These are phyloP conservation scores for Catocala sponsa DNA, from an alignment of 2,888 invertebrate genomes.

Conservation along the genomic window DNA sequence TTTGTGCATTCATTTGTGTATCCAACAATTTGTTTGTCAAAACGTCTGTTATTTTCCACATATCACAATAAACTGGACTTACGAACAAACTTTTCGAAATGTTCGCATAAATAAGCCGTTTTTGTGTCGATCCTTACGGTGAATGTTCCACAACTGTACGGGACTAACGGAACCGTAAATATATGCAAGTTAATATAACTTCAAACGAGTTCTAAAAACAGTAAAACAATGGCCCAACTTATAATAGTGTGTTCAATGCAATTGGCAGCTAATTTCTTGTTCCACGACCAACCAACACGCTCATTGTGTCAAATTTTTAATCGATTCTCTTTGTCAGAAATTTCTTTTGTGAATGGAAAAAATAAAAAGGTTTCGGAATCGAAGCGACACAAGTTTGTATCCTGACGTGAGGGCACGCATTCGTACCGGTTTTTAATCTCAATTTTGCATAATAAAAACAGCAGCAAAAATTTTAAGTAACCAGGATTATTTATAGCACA, in stretches of 20 bases:
- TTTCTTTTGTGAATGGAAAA: constrained; percentile 54
- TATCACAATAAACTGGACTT: constrained; percentile 8
- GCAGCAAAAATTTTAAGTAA: constrained; percentile 33
- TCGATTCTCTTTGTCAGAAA: constrained; percentile 67
- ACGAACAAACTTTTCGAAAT: constrained; percentile 10
- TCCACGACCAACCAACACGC: constrained; percentile 65
- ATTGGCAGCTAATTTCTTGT: constrained; percentile 86
- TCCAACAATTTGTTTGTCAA: not conserved
- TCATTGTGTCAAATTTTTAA: constrained; percentile 79
- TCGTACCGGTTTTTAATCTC: constrained; percentile 34
- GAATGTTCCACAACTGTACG: constrained; percentile 38
- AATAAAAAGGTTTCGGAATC: constrained; percentile 51
- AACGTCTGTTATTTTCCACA: not conserved
- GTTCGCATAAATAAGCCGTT: constrained; percentile 16
- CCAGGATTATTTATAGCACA: constrained; percentile 36
- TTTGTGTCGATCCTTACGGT: constrained; percentile 15
- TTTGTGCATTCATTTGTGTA: not conserved
- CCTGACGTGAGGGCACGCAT: constrained; percentile 27
- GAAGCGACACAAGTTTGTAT: constrained; percentile 33
- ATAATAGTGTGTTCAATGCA: constrained; percentile 85
- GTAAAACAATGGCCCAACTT: constrained; percentile 83
- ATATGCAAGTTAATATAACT: constrained; percentile 61
- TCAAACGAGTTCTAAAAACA: constrained; percentile 78
- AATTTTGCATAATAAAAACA: constrained; percentile 33
- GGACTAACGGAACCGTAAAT: constrained; percentile 60